Evolutionary conservation across 2,888 invertebrate species (phyloP).

Genomic region (Pyrrhopygopsis socrates): DNA sequence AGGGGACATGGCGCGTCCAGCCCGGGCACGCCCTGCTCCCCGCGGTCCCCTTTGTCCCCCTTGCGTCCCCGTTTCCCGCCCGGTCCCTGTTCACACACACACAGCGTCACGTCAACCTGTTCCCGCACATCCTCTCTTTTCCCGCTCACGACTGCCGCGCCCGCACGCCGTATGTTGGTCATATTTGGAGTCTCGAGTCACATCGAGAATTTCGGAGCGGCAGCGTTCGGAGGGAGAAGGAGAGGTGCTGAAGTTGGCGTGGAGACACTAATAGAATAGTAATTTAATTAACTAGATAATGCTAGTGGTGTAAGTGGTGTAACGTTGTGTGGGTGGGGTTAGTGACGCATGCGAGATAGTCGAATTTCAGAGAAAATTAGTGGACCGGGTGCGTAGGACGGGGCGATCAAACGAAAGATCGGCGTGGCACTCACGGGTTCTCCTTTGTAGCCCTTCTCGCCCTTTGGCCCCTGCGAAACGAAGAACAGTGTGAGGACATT

Average conservation of each 20-base stretch:
- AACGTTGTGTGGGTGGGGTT: slow-evolving; percentile 37
- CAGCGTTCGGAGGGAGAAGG: too few species aligned
- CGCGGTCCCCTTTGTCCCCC: slow-evolving; percentile 99
- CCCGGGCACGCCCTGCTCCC: slow-evolving; percentile 99
- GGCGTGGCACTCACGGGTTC: slow-evolving; percentile 96
- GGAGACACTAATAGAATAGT: slow-evolving; percentile 49
- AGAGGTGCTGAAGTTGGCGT: too few species aligned
- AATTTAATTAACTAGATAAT: slow-evolving; percentile 23
- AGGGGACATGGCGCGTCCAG: slow-evolving; percentile 99
- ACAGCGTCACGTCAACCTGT: background rate
- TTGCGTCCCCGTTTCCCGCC: slow-evolving; percentile 99
- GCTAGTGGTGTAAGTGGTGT: background rate
- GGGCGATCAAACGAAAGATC: slow-evolving; percentile 27
- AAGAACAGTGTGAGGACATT: slow-evolving; percentile 89
- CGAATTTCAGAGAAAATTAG: slow-evolving; percentile 78
- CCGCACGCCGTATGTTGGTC: too few species aligned
- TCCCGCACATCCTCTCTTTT: background rate
- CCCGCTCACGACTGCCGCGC: slow-evolving; percentile 31
- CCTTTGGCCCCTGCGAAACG: slow-evolving; percentile 98
- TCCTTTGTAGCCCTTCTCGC: slow-evolving; percentile 99
- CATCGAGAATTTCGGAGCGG: too few species aligned
- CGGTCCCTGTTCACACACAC: slow-evolving; percentile 96
- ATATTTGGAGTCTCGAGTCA: too few species aligned
- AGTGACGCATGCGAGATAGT: slow-evolving; percentile 72
- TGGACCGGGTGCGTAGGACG: slow-evolving; percentile 58